phyloP scores from a whole-genome alignment of 2,113 vertebrate genomes.

The Coracopsis vasa region DNA sequence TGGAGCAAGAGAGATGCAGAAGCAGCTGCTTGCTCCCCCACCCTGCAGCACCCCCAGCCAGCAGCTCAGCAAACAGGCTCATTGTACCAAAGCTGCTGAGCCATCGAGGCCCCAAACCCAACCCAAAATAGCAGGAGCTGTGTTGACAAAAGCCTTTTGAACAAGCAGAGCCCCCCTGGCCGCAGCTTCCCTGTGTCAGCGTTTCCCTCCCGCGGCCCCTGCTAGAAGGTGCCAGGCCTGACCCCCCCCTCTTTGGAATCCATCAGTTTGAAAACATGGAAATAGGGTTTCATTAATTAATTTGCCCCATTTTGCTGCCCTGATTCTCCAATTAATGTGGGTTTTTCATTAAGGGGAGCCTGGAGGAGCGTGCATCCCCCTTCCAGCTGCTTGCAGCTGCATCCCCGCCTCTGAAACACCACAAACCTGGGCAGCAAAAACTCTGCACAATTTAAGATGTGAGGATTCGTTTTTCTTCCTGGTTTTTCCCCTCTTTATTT shows the following conservation, averaged over 20 bases:
- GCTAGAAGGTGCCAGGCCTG: conserved; percentile 21
- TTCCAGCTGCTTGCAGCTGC: neutral
- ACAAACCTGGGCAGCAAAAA: fast-evolving
- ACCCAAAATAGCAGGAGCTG: neutral
- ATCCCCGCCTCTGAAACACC: fast-evolving
- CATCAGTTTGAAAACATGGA: fast-evolving
- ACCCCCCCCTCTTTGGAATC: neutral
- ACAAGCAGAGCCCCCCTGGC: neutral
- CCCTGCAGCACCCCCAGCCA: neutral
- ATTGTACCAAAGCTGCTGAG: conserved; percentile 52
- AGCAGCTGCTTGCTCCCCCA: no score
- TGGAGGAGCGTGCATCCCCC: fast-evolving
- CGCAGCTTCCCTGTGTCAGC: conserved; percentile 2
- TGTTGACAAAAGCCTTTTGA: conserved; percentile 31
- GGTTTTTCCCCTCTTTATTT: fast-evolving
- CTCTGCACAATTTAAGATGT: fast-evolving
- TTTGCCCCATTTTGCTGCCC: neutral
- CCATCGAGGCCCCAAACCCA: neutral
- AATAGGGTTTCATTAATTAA: neutral
- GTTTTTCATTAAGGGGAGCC: neutral
- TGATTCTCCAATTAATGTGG: fast-evolving
- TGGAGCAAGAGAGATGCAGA: no score
- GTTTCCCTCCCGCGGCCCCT: neutral
- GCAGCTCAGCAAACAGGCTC: conserved; percentile 15
- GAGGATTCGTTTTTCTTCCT: neutral